Evolutionary conservation across 2,797 vertebrate genomes (phyloP), one percentile per base, ranked within the genome.

Genomic region (Gobionotothen gibberifrons): DNA sequence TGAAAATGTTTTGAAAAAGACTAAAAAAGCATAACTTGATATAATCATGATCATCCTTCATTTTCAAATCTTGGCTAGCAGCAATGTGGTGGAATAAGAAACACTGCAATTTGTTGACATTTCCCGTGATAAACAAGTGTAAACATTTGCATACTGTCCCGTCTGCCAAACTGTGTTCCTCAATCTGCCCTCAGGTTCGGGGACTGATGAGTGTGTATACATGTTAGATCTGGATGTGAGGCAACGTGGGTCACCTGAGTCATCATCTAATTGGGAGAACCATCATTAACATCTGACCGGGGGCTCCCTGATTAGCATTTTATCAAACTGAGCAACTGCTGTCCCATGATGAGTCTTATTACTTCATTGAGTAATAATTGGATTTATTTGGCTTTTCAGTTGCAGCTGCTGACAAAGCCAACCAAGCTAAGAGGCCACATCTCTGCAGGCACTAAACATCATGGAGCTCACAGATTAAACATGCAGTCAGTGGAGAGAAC

Each of bases 241-340:
- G 26, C 66, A 48, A 56, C 32, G 51, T 13, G 11, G 44, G 39
- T 74, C 47, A 59, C 47, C 19, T 57, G 39, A 74, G 49, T 59
- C 21, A 47, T 65, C 19, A 21, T 56, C 52, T 78, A 72, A 82
- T 61, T 60, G 65, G 26, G 67, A 46, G 53, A 57, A 54, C 46
- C 42, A 58, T 79, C 69, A 76, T 74, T 68, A 67, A 75, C 54
- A 74, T 76, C 46, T 69, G 62, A 79, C 63, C 26, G 13, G 47
- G 42, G 26, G 12, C 65, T 71, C 32, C 61, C 61, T 74, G 17
- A 76, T 80, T 69, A 75, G 59, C 62, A 70, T 82, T 76, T 78
- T 29, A 76, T 73, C 19, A 72, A 55, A 54, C 48, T 21, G 9
- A 55, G 43, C 11, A 46, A 63, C 55, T 51, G 19, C 49, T 65